A percentile compares a stretch with the other conserved stretches of the same genome.
Evolutionary conservation across 2,797 vertebrate genomes (phyloP).

Genomic region (Poeciliopsis gracilis): DNA sequence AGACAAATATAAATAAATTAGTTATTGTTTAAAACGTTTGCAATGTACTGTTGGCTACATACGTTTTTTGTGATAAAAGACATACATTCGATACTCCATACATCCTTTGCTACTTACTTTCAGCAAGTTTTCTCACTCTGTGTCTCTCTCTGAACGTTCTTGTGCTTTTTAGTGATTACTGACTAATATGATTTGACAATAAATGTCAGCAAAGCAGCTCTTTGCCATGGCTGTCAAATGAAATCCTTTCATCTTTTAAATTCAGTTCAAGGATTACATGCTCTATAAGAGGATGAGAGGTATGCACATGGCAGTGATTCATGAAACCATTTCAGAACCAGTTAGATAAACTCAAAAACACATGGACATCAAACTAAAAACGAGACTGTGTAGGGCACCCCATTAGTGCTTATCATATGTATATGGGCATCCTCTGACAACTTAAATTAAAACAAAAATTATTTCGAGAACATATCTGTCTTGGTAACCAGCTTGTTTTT

Average conservation of each 20-base stretch:
- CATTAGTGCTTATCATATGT: slow-evolving; percentile 27
- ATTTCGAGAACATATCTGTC: slow-evolving; percentile 23
- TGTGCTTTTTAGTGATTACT: slow-evolving; percentile 44
- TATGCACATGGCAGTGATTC: slow-evolving; percentile 43
- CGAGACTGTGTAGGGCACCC: slow-evolving; percentile 13
- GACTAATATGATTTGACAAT: slow-evolving; percentile 66
- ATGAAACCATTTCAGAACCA: slow-evolving; percentile 42
- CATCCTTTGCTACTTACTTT: slow-evolving; percentile 15
- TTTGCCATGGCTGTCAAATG: slow-evolving; percentile 32
- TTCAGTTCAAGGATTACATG: slow-evolving; percentile 69
- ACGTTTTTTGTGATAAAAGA: neutral
- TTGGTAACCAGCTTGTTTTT: slow-evolving; percentile 27
- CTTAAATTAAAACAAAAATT: slow-evolving; percentile 27
- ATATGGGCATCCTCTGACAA: slow-evolving; percentile 36
- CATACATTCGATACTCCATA: neutral
- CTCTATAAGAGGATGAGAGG: slow-evolving; percentile 60
- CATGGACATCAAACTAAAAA: slow-evolving; percentile 51
- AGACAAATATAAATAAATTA: neutral
- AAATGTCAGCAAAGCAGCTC: slow-evolving; percentile 54
- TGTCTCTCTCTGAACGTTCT: slow-evolving; percentile 15
- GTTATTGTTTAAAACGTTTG: neutral
- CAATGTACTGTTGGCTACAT: neutral
- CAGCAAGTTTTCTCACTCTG: slow-evolving; percentile 15
- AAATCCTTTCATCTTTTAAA: slow-evolving; percentile 71
- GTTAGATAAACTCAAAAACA: slow-evolving; percentile 54